phyloP scores from a whole-genome alignment of 1,140 invertebrate species.

The Caerostris darwini region DNA sequence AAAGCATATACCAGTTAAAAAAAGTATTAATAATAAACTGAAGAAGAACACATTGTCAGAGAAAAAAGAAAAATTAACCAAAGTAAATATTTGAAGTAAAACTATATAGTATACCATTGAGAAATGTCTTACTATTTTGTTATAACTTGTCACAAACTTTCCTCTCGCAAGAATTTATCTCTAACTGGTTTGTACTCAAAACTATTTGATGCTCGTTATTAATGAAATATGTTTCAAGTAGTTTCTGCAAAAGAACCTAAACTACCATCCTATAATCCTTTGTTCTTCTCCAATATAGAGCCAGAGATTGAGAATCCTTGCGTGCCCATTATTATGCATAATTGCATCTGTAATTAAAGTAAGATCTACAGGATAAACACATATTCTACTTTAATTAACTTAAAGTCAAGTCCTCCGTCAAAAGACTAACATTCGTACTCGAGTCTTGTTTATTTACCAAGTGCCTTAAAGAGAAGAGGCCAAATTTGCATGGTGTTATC shows the following conservation, averaged over 20 bases:
- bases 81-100: too few relatives aligned
- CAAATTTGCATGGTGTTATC: conserved; percentile 7
- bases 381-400: background rate
- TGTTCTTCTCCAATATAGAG: conserved; percentile 6
- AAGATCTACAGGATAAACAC: background rate
- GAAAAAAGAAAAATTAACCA: too few relatives aligned
- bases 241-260: background rate
- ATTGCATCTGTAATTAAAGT: conserved; percentile 10
- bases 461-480: background rate
- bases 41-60: too few relatives aligned
- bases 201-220: background rate
- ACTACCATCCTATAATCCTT: background rate
- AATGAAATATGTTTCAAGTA: background rate
- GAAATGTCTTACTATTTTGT: too few relatives aligned
- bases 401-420: background rate
- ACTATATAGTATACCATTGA: too few relatives aligned
- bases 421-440: background rate
- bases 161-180: background rate
- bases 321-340: background rate
- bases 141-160: background rate
- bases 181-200: background rate
- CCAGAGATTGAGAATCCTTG: background rate
- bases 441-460: background rate
- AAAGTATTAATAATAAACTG: too few relatives aligned
- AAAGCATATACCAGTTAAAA: too few relatives aligned